Percentiles rank a stretch among this genome's conserved stretches.
phyloP scores from a whole-genome alignment of 2,797 vertebrate genomes.

The Myotis pilosus region DNA sequence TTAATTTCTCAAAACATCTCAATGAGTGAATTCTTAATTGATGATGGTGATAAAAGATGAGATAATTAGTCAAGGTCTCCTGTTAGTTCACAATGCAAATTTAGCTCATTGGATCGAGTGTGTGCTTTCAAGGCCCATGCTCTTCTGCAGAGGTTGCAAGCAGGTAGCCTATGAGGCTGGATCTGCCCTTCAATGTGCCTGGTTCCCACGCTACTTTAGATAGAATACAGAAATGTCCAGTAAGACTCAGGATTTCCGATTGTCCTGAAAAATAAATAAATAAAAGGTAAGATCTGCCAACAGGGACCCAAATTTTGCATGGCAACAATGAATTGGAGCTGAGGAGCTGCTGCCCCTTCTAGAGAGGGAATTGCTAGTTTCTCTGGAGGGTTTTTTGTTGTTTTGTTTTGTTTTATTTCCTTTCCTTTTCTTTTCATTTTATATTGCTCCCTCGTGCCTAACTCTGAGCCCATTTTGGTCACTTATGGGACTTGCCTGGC shows the following conservation, averaged over 20 bases:
- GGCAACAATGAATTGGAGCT: background rate
- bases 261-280: background rate
- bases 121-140: background rate
- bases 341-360: background rate
- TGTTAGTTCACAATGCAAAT: constrained; percentile 44
- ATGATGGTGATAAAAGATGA: constrained; percentile 31
- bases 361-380: background rate
- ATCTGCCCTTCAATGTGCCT: background rate
- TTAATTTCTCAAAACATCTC: constrained; percentile 54
- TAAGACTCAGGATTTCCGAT: constrained; percentile 11
- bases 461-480: background rate
- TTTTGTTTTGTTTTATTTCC: background rate
- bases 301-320: background rate
- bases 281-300: background rate
- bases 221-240: background rate
- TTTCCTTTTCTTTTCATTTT: background rate
- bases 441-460: background rate
- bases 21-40: constrained; percentile 48
- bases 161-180: background rate
- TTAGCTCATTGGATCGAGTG: constrained; percentile 10
- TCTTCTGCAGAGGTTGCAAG: background rate
- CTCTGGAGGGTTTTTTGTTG: background rate
- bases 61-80: constrained; percentile 37
- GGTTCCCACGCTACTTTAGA: background rate
- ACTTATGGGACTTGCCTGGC: background rate